Evolutionary conservation across 1,140 invertebrate species (phyloP).

Genomic region (Hydropsyche tenuis): DNA sequence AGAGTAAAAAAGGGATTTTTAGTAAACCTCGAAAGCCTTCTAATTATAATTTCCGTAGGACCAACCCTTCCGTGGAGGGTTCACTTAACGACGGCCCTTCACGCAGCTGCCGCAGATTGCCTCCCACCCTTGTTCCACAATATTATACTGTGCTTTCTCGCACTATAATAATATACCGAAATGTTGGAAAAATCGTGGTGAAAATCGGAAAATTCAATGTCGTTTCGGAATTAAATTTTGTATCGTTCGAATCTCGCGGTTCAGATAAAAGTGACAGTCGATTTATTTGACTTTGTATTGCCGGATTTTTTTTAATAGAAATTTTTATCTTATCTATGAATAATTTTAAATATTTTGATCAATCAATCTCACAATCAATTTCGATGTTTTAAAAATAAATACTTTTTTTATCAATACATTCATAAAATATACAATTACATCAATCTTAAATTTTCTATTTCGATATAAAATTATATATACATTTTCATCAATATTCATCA

Average conservation of each 20-base stretch:
- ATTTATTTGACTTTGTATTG: too few relatives aligned
- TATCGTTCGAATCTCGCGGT: conserved; percentile 30
- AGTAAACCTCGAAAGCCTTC: conserved; percentile 35
- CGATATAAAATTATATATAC: too few relatives aligned
- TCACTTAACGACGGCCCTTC: conserved; percentile 36
- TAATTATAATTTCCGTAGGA: conserved; percentile 37
- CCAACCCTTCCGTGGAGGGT: conserved; percentile 36
- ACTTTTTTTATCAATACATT: too few relatives aligned
- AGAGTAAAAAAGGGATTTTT: conserved; percentile 34
- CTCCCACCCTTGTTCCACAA: not conserved
- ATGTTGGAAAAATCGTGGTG: conserved; percentile 34
- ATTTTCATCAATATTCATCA: too few relatives aligned
- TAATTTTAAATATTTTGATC: too few relatives aligned
- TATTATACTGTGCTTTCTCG: too few relatives aligned
- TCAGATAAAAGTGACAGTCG: conserved; percentile 14
- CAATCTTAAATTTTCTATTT: too few relatives aligned
- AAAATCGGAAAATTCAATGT: conserved; percentile 1
- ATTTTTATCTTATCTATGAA: too few relatives aligned
- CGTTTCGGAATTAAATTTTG: conserved; percentile 30
- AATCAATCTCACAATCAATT: too few relatives aligned
- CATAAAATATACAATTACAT: too few relatives aligned
- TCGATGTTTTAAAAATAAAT: too few relatives aligned
- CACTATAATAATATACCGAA: conserved; percentile 19
- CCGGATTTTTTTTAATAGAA: too few relatives aligned
- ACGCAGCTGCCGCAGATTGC: conserved; percentile 37